phyloP scores from a whole-genome alignment of 2,888 invertebrate genomes.

The Thymelicus sylvestris region DNA sequence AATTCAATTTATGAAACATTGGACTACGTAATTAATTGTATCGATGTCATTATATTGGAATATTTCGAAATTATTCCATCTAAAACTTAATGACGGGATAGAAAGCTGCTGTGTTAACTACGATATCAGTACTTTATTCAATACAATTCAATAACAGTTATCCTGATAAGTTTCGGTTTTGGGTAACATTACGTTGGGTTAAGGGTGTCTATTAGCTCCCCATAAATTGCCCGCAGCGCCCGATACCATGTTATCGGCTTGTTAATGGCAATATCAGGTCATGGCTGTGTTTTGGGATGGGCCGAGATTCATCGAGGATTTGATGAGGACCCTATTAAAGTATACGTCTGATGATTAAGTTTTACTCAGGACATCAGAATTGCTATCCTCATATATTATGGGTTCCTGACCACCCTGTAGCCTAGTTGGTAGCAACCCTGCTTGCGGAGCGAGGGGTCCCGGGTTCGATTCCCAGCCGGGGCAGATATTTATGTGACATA shows the following conservation, averaged over 20 bases:
- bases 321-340: slow-evolving; percentile 52
- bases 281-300: slow-evolving; percentile 68
- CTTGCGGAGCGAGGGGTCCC: no score
- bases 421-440: no score
- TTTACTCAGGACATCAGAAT: background rate
- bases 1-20: no score
- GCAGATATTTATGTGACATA: no score
- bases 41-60: no score
- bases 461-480: no score
- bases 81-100: background rate
- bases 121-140: background rate
- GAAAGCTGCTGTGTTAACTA: background rate
- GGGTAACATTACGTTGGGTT: slow-evolving; percentile 44
- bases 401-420: no score
- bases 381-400: background rate
- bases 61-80: background rate
- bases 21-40: no score
- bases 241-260: slow-evolving; percentile 79
- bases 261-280: slow-evolving; percentile 74
- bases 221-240: slow-evolving; percentile 70
- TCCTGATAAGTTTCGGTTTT: slow-evolving; percentile 12
- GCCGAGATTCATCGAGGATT: slow-evolving; percentile 47
- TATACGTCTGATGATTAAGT: background rate
- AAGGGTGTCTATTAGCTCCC: slow-evolving; percentile 75
- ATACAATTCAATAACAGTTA: slow-evolving; percentile 22